These are phyloP conservation scores for Odobenus rosmarus DNA, from an alignment of 2,113 vertebrate genomes.

Conservation along the genomic window DNA sequence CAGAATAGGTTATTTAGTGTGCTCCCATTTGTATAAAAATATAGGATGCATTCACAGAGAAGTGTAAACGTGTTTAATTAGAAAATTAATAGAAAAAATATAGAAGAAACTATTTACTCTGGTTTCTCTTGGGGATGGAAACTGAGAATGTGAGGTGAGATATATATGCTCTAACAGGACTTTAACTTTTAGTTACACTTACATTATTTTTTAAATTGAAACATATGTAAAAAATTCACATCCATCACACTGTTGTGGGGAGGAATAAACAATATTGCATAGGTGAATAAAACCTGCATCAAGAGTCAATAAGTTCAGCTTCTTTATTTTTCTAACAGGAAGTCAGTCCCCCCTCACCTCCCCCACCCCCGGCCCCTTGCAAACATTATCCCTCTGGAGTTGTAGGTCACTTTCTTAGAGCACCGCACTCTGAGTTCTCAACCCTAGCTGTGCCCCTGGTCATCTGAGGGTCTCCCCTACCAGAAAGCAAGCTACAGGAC, in stretches of 20 bases:
- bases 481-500: not conserved
- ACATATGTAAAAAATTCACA: not conserved
- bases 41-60: not conserved
- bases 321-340: not conserved
- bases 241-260: not conserved
- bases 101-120: not conserved
- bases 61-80: not conserved
- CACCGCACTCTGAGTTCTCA: not conserved
- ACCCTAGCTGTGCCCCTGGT: not conserved
- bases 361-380: too few species aligned
- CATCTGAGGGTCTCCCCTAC: not conserved
- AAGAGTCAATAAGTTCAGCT: not conserved
- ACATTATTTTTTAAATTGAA: not conserved
- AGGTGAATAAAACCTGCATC: not conserved
- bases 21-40: not conserved
- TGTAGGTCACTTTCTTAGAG: not conserved
- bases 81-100: not conserved
- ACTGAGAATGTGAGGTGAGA: not conserved
- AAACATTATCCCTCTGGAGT: not conserved
- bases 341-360: not conserved
- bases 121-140: not conserved
- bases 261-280: not conserved
- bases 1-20: not conserved
- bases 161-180: not conserved
- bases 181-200: not conserved